Evolutionary conservation across 2,888 invertebrate genomes (phyloP), one percentile per base, ranked within the genome.

Genomic region (Miltochrista miniata): DNA sequence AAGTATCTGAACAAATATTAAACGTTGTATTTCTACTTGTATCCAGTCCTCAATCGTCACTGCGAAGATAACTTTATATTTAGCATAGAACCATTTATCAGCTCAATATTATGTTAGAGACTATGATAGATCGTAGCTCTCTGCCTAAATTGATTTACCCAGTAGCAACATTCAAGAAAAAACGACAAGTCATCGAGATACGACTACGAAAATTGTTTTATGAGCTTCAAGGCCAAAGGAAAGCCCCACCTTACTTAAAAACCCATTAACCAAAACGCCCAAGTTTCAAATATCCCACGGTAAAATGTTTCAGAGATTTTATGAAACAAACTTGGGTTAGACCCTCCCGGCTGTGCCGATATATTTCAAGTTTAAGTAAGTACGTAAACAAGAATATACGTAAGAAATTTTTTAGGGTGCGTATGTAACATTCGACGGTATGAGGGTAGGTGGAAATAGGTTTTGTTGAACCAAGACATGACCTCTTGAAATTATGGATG

Each of bases 201-300:
- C 56, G 34, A 14, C 10, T 12, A 70, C 60, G 61, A 68, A 70
- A 70, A 72, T 72, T 59, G 64, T 56, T 52, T 35, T 33, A 54
- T 46, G 31, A 41, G 50, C 54, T 48, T 39, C 60, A 60, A 70
- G 63, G 68, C 56, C 63, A 57, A 48, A 55, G 54, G 51, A 54
- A 59, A 70, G 62, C 72, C 67, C 49, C 58, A 45, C 62, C 61
- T 68, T 74, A 77, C 77, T 79, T 76, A 76, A 77, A 79, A 76
- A 68, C 53, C 72, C 76, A 79, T 80, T 78, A 76, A 61, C 64
- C 62, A 62, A 18, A 64, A 63, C 59, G 45, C 59, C 51, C 64
- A 56, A 54, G 52, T 54, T 56, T 53, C 53, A 35, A 54, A 67
- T 67, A 61, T 48, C 47, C 48, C 54, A 11, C 18, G 18, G 61